phyloP scores from a whole-genome alignment of 1,140 invertebrate species.

The Microplitis mediator region DNA sequence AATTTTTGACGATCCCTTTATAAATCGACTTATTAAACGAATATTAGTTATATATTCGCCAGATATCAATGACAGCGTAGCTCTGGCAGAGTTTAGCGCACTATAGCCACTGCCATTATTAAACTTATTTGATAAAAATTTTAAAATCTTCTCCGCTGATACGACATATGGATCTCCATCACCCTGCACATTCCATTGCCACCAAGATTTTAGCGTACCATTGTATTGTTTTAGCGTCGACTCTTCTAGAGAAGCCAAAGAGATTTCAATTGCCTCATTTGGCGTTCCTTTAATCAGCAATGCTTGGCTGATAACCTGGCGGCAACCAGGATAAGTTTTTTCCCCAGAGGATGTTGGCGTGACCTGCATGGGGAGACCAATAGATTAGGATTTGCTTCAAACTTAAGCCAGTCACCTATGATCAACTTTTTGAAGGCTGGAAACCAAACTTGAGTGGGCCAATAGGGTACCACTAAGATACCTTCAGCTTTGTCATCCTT shows the following conservation, averaged over 20 bases:
- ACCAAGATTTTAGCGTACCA: slow-evolving; percentile 41
- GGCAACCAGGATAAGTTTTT: slow-evolving; percentile 14
- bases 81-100: not conserved
- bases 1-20: slow-evolving; percentile 32
- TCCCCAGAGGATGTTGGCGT: slow-evolving; percentile 17
- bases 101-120: not conserved
- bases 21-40: slow-evolving; percentile 30
- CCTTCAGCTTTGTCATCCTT: slow-evolving; percentile 28
- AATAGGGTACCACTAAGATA: slow-evolving; percentile 44
- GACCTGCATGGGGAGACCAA: slow-evolving; percentile 15
- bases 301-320: slow-evolving; percentile 27
- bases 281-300: slow-evolving; percentile 15
- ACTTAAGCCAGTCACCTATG: not conserved
- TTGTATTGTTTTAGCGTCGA: slow-evolving; percentile 45
- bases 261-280: slow-evolving; percentile 31
- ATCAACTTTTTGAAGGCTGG: slow-evolving; percentile 26
- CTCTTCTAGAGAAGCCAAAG: slow-evolving; percentile 39
- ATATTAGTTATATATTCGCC: not conserved
- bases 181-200: slow-evolving; percentile 35
- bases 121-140: slow-evolving; percentile 1
- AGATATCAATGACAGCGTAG: not conserved
- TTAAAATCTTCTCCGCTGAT: not conserved
- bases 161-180: not conserved
- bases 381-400: not conserved
- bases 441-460: slow-evolving; percentile 41